Base-by-base conservation (phyloP, 2,888 invertebrate genomes). In the Drosophila tripunctata region DNA sequence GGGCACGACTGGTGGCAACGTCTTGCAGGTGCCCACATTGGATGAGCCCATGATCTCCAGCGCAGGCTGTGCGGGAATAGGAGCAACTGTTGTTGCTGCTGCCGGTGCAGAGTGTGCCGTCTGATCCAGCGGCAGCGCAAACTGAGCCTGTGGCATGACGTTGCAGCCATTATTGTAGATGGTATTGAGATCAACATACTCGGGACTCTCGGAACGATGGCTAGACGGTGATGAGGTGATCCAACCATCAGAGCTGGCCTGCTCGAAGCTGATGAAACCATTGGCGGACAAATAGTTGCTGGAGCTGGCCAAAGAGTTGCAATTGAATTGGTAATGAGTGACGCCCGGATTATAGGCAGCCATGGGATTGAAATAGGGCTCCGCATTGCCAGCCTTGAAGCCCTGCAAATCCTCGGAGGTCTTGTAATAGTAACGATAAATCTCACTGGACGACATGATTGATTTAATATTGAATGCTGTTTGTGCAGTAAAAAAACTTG, bases 241-340 rank as follows among this genome's bases (percentile, higher is more conserved):
- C 92, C 91, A 91, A 50, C 92, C 92, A 78, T 91, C 92, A 2
- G 91, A 91, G 22, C 90, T 91, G 45, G 91, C 89, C 58, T 91
- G 91, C 72, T 90, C 90, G 38, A 90, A 90, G n/a, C 82, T 89
- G 48, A 91, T 88, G 68, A 90, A 91, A 40, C 91, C 91, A 62
- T 89, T 86, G 52, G 75, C 58, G 1, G 88, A 77, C 58, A 90
- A 52, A 47, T 82, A 89, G 40, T 83, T 88, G 52, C 68, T 83
- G 30, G 87, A 67, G 22, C 54, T 71, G 38, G 79, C 81, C 70
- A 88, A 45, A 3, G 84, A 51, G 15, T 85, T 85, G 65, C 86
- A 76, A 63, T 87, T 89, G 66, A 85, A 86, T 7, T 88, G 83
- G 40, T 85, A 87, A 19, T 83, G 88, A 19, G 74, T 75, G 10